phyloP scores from a whole-genome alignment of 1,140 invertebrate species.

The Homarus americanus region DNA sequence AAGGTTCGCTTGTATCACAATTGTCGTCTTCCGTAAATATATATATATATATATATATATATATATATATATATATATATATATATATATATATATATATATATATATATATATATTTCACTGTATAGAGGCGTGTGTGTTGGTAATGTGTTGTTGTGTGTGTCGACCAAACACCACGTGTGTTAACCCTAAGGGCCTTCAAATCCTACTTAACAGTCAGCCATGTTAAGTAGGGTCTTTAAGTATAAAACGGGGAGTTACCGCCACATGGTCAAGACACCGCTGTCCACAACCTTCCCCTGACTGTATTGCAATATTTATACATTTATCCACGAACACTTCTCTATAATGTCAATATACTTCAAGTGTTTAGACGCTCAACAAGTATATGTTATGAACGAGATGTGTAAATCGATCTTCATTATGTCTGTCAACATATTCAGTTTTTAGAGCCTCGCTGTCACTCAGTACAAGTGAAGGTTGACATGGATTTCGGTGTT shows the following conservation, averaged over 20 bases:
- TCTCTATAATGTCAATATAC: no score
- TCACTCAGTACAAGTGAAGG: no score
- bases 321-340: no score
- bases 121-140: not conserved
- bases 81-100: not conserved
- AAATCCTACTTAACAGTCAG: slow-evolving; percentile 29
- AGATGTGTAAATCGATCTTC: no score
- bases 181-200: slow-evolving; percentile 51
- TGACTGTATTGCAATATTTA: no score
- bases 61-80: not conserved
- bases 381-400: no score
- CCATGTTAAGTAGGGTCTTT: slow-evolving; percentile 58
- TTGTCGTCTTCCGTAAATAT: slow-evolving; percentile 56
- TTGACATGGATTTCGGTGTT: no score
- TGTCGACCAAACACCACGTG: not conserved
- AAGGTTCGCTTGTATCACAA: slow-evolving; percentile 44
- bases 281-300: not conserved
- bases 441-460: no score
- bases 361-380: no score
- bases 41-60: not conserved
- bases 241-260: not conserved
- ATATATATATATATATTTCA: not conserved
- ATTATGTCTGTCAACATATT: no score
- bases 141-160: not conserved
- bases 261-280: not conserved